These are phyloP conservation scores for Ophonus ardosiacus DNA, from an alignment of 2,888 invertebrate species.

Conservation along the genomic window DNA sequence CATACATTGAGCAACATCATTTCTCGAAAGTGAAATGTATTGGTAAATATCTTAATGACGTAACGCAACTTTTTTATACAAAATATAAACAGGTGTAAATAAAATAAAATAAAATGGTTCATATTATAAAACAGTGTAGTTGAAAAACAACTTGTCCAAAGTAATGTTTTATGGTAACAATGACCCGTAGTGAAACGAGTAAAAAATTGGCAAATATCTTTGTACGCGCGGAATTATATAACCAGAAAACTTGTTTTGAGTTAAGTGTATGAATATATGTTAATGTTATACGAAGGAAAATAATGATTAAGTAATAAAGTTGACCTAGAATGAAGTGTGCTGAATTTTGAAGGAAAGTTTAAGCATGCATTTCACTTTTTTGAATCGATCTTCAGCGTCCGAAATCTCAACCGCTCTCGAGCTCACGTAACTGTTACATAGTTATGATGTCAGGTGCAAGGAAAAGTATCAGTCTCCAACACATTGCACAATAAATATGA, in stretches of 20 bases:
- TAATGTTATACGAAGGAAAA: not conserved
- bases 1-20: conserved; percentile 53
- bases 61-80: conserved; percentile 18
- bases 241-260: not conserved
- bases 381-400: conserved; percentile 47
- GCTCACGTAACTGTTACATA: conserved; percentile 34
- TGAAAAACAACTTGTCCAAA: not conserved
- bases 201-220: not conserved
- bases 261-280: not conserved
- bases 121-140: not conserved
- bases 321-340: conserved; percentile 1
- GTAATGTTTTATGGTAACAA: not conserved
- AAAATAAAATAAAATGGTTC: not conserved
- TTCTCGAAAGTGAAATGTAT: conserved; percentile 59
- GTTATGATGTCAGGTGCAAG: conserved; percentile 9
- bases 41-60: conserved; percentile 53
- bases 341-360: conserved; percentile 45
- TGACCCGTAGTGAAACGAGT: not conserved
- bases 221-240: not conserved
- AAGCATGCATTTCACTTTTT: conserved; percentile 57
- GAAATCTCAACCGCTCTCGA: not conserved
- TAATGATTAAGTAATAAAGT: not conserved
- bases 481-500: too few relatives aligned
- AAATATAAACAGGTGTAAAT: not conserved
- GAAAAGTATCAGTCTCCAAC: too few relatives aligned